Evolutionary conservation across 1,140 invertebrate genomes (phyloP).

Genomic region (Asbolus verrucosus): DNA sequence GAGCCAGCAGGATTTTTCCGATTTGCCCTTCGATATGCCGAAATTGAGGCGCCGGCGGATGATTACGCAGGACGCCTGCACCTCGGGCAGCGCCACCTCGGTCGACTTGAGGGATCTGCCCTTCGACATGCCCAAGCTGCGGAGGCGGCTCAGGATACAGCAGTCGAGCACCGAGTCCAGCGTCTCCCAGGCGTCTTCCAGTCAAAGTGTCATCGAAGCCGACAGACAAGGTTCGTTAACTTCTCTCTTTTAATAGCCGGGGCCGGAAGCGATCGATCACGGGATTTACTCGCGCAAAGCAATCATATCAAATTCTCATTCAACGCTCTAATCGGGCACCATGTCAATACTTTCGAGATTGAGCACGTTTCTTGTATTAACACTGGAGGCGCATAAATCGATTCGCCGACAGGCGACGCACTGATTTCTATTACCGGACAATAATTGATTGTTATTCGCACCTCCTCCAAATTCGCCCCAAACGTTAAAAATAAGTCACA

Average conservation of each 20-base stretch:
- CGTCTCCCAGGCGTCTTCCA: slow-evolving; percentile 82
- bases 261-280: slow-evolving; percentile 38
- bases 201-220: slow-evolving; percentile 79
- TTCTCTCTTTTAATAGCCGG: slow-evolving; percentile 1
- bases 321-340: slow-evolving; percentile 21
- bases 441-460: neutral
- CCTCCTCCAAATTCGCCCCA: neutral
- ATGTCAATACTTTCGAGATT: slow-evolving; percentile 36
- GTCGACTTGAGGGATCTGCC: slow-evolving; percentile 83
- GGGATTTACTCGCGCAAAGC: slow-evolving; percentile 12
- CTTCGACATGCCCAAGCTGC: slow-evolving; percentile 90
- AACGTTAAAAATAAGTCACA: no score
- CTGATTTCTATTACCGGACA: no score
- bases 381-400: slow-evolving; percentile 7
- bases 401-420: neutral
- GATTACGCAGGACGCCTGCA: slow-evolving; percentile 72
- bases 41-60: slow-evolving; percentile 80
- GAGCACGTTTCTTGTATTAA: slow-evolving; percentile 4
- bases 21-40: slow-evolving; percentile 91
- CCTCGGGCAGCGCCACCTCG: slow-evolving; percentile 78
- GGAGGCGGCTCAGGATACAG: slow-evolving; percentile 73
- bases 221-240: slow-evolving; percentile 67
- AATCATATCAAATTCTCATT: slow-evolving; percentile 41
- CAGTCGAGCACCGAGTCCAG: slow-evolving; percentile 72
- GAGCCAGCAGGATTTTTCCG: slow-evolving; percentile 72